phyloP scores from a whole-genome alignment of 1,140 invertebrate species.

The Dendroctonus ponderosae region DNA sequence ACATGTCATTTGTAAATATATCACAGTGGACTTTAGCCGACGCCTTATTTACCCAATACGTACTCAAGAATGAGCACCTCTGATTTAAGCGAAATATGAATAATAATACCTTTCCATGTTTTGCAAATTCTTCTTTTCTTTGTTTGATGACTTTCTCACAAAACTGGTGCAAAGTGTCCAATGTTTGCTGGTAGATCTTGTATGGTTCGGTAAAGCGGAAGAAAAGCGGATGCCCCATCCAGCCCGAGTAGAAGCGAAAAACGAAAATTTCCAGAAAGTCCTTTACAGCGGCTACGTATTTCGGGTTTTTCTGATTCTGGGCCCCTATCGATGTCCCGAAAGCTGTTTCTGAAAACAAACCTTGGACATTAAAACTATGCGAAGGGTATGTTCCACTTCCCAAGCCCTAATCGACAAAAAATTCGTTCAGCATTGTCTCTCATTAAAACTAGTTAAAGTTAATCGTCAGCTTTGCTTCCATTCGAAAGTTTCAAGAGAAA shows the following conservation, averaged over 20 bases:
- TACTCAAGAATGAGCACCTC: too few species aligned
- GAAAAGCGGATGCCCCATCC: slow-evolving; percentile 37
- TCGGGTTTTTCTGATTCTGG: slow-evolving; percentile 36
- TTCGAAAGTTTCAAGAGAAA: not conserved
- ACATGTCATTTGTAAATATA: too few species aligned
- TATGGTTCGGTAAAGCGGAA: slow-evolving; percentile 38
- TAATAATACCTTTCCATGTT: slow-evolving; percentile 27
- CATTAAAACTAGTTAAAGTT: too few species aligned
- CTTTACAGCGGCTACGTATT: slow-evolving; percentile 37
- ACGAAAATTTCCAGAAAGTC: slow-evolving; percentile 39
- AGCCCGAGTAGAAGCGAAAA: slow-evolving; percentile 36
- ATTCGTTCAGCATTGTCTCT: too few species aligned
- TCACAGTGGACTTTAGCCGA: too few species aligned
- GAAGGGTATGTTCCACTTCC: too few species aligned
- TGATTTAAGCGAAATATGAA: too few species aligned
- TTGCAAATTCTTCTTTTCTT: slow-evolving; percentile 33
- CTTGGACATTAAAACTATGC: too few species aligned
- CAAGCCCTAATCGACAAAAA: too few species aligned
- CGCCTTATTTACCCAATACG: too few species aligned
- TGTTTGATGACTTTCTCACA: slow-evolving; percentile 34
- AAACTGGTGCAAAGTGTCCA: slow-evolving; percentile 36
- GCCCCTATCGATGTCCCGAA: slow-evolving; percentile 38
- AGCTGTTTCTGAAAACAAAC: slow-evolving; percentile 36
- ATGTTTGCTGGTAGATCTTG: slow-evolving; percentile 31
- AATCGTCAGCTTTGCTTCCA: too few species aligned